These are phyloP conservation scores for Drosophila atroscutellata DNA, from an alignment of 2,888 invertebrate species.

Conservation along the genomic window DNA sequence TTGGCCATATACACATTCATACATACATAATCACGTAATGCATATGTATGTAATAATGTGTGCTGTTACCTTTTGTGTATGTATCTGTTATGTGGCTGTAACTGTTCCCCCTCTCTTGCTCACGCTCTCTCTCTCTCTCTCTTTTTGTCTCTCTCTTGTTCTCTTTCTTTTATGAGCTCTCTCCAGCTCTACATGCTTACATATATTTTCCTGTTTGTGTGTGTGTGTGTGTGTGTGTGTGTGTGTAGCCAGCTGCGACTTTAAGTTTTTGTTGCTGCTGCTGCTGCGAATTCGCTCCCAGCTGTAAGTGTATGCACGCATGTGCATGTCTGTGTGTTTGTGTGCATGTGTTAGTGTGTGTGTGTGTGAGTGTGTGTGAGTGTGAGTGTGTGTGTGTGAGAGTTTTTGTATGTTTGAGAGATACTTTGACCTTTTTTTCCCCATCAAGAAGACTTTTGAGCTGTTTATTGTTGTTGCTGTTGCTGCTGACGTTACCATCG, in stretches of 20 bases:
- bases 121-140: slow-evolving; percentile 26
- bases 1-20: slow-evolving; percentile 49
- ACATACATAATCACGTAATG: slow-evolving; percentile 1
- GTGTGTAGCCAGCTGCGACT: slow-evolving; percentile 71
- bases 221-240: too few relatives aligned
- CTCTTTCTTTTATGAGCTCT: slow-evolving; percentile 41
- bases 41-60: slow-evolving; percentile 22
- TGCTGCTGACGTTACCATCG: slow-evolving; percentile 22
- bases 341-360: slow-evolving; percentile 15
- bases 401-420: slow-evolving; percentile 55
- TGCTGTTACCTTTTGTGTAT: slow-evolving; percentile 52
- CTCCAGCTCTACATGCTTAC: slow-evolving; percentile 25
- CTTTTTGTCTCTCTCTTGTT: slow-evolving; percentile 20
- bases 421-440: slow-evolving; percentile 76
- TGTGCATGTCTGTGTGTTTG: slow-evolving; percentile 12
- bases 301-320: slow-evolving; percentile 36
- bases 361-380: slow-evolving; percentile 5
- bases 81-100: slow-evolving; percentile 62
- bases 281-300: slow-evolving; percentile 57
- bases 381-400: slow-evolving; percentile 21
- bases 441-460: slow-evolving; percentile 71
- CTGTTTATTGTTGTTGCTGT: slow-evolving; percentile 37
- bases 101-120: slow-evolving; percentile 43
- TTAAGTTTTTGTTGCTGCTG: slow-evolving; percentile 64
- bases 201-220: slow-evolving; percentile 15